phyloP scores from a whole-genome alignment of 2,113 vertebrate genomes.

The Aptenodytes patagonicus region DNA sequence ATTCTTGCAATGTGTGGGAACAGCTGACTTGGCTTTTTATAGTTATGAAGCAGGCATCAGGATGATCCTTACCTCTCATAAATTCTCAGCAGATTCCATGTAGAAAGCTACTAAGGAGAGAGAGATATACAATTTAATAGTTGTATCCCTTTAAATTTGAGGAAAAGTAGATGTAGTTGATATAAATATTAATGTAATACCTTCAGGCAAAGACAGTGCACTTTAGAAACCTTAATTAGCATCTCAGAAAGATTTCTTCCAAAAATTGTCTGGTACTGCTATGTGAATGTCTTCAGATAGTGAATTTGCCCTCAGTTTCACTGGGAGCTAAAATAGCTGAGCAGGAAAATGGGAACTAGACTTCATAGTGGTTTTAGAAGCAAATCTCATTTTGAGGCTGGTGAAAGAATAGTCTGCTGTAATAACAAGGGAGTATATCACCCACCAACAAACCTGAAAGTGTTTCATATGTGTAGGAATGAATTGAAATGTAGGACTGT shows the following conservation, averaged over 20 bases:
- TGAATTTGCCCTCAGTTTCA: background rate
- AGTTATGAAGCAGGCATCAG: background rate
- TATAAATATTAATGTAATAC: constrained; percentile 29
- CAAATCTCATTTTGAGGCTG: background rate
- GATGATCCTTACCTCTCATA: background rate
- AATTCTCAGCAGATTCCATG: background rate
- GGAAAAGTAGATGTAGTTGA: background rate
- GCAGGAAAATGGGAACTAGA: background rate
- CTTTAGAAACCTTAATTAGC: background rate
- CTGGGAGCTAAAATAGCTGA: background rate
- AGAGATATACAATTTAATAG: background rate
- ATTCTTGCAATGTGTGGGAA: background rate
- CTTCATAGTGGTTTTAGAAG: background rate
- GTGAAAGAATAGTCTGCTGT: background rate
- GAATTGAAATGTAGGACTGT: background rate
- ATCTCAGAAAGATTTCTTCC: background rate
- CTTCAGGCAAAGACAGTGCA: background rate
- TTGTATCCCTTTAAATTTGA: background rate
- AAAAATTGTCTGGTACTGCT: background rate
- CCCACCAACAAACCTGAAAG: background rate
- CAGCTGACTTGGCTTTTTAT: background rate
- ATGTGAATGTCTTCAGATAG: background rate
- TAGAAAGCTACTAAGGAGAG: background rate
- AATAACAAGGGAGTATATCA: background rate
- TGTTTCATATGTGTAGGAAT: background rate